phyloP scores from a whole-genome alignment of 1,140 invertebrate species.

The Neoseiulus cucumeris region DNA sequence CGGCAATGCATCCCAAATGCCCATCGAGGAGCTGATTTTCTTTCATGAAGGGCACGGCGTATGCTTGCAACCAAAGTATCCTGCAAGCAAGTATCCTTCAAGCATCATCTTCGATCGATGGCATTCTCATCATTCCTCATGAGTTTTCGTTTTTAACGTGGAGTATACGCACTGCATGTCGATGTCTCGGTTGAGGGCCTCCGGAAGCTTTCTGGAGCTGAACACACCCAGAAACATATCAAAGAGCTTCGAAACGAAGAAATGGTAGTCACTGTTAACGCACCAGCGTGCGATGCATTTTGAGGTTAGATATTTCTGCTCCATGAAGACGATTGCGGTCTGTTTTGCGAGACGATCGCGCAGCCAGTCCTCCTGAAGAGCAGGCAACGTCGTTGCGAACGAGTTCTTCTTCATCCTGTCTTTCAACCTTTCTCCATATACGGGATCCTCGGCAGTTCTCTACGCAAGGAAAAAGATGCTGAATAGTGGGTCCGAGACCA shows the following conservation, averaged over 20 bases:
- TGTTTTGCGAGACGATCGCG: background rate
- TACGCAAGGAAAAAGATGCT: background rate
- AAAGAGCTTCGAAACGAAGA: constrained; percentile 3
- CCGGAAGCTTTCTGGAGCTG: background rate
- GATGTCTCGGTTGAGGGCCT: background rate
- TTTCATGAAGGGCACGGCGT: background rate
- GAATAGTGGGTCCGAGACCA: no score
- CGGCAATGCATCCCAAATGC: background rate
- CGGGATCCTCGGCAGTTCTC: background rate
- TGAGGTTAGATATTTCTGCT: background rate
- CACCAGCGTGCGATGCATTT: constrained; percentile 6
- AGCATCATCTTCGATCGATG: no score
- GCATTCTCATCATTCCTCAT: no score
- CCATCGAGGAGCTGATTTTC: background rate
- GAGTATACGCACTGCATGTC: background rate
- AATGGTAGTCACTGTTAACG: constrained; percentile 1
- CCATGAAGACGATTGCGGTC: constrained; percentile 3
- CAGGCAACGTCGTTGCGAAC: background rate
- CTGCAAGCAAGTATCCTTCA: background rate
- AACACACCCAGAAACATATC: constrained; percentile 7
- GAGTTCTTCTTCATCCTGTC: background rate
- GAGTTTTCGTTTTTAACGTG: no score
- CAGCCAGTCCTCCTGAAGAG: background rate
- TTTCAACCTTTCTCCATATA: background rate
- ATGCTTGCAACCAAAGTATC: constrained; percentile 2